These are phyloP conservation scores for Pectinophora gossypiella DNA, from an alignment of 1,140 invertebrate species.

Conservation along the genomic window DNA sequence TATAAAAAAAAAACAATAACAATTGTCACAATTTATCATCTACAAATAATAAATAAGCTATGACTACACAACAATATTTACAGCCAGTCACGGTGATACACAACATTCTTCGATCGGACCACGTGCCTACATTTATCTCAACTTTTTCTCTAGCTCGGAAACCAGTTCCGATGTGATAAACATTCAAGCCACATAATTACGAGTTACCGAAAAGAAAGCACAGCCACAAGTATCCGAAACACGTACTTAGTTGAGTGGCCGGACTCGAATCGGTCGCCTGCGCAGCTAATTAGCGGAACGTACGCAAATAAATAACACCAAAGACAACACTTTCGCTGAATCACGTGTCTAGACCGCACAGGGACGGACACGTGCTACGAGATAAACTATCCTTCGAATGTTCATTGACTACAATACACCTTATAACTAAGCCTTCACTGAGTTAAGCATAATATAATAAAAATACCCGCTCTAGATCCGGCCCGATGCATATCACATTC, in stretches of 20 bases:
- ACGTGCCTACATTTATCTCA: slow-evolving; percentile 7
- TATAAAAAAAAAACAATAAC: slow-evolving; percentile 49
- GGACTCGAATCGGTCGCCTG: slow-evolving; percentile 19
- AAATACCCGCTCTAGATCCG: too few species aligned
- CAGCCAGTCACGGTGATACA: slow-evolving; percentile 55
- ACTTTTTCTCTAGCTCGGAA: slow-evolving; percentile 13
- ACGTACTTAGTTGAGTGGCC: slow-evolving; percentile 8
- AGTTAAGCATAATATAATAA: too few species aligned
- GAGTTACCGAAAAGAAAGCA: slow-evolving; percentile 35
- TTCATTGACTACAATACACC: too few species aligned
- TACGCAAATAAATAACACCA: slow-evolving; percentile 48
- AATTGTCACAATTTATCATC: slow-evolving; percentile 30
- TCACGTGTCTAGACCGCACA: not conserved
- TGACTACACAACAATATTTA: slow-evolving; percentile 55
- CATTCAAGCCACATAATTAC: slow-evolving; percentile 32
- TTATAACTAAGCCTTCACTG: too few species aligned
- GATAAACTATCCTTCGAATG: too few species aligned
- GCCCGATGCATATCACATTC: not conserved
- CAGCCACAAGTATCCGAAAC: slow-evolving; percentile 21
- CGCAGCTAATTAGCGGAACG: slow-evolving; percentile 39
- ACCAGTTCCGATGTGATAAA: slow-evolving; percentile 26
- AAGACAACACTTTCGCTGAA: slow-evolving; percentile 36
- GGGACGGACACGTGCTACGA: not conserved
- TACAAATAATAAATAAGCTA: slow-evolving; percentile 61
- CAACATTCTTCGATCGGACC: slow-evolving; percentile 11